phyloP scores from a whole-genome alignment of 2,113 vertebrate genomes.

The Promerops cafer region DNA sequence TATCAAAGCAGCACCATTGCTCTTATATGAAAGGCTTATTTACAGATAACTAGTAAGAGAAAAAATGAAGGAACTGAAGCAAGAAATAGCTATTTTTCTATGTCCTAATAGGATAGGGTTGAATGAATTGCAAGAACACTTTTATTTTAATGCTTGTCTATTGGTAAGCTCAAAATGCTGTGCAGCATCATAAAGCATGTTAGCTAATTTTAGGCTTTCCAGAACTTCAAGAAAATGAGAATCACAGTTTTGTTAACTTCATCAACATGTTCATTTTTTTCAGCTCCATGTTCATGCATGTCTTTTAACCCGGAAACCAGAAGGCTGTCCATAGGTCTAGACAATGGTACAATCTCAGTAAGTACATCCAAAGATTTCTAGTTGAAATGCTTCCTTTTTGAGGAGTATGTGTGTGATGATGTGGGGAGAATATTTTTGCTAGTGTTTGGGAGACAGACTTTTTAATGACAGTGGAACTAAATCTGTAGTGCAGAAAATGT shows the following conservation, averaged over 20 bases:
- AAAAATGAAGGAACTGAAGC: neutral
- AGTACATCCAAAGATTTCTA: slow-evolving; percentile 78
- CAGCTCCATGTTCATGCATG: slow-evolving; percentile 96
- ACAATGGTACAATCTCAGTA: slow-evolving; percentile 93
- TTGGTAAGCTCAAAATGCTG: neutral
- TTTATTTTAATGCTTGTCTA: neutral
- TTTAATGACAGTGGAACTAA: neutral
- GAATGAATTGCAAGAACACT: slow-evolving; percentile 19
- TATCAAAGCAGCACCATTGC: neutral
- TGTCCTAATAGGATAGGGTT: neutral
- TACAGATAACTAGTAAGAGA: neutral
- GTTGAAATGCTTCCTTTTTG: slow-evolving; percentile 65
- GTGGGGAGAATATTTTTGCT: slow-evolving; percentile 45
- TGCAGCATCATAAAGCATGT: neutral
- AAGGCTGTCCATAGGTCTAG: slow-evolving; percentile 93
- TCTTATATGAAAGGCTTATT: neutral
- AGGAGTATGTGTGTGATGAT: slow-evolving; percentile 47
- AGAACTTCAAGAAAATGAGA: slow-evolving; percentile 42
- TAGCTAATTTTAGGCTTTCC: slow-evolving; percentile 52
- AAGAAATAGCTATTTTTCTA: neutral
- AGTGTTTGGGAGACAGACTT: neutral
- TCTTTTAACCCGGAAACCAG: slow-evolving; percentile 98
- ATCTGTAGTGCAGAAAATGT: neutral
- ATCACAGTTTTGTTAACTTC: slow-evolving; percentile 70
- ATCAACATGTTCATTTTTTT: slow-evolving; percentile 79